Conservation (phyloP, 2,888 invertebrate genomes). For the Drosophila trichaetosa region DNA sequence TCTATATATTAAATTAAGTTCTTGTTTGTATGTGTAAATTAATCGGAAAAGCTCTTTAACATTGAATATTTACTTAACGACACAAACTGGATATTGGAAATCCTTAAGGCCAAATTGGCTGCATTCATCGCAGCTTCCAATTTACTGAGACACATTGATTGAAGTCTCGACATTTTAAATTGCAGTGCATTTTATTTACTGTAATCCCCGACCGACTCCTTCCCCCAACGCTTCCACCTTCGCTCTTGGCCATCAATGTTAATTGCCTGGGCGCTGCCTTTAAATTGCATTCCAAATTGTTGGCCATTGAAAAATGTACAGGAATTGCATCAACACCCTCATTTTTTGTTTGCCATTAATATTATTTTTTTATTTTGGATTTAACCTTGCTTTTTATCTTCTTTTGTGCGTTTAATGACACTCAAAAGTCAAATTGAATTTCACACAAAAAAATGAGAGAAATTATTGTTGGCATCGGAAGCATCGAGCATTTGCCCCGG, state of each 20-base stretch:
- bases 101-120: constrained; percentile 6
- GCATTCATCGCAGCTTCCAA: constrained; percentile 23
- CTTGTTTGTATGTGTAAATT: neutral
- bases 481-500: constrained; percentile 14
- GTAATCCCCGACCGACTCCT: neutral
- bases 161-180: constrained; percentile 60
- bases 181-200: constrained; percentile 47
- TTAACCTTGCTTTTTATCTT: constrained; percentile 3
- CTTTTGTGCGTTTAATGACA: constrained; percentile 47
- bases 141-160: constrained; percentile 57
- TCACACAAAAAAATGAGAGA: constrained; percentile 27
- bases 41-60: neutral
- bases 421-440: constrained; percentile 70
- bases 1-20: neutral
- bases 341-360: constrained; percentile 16
- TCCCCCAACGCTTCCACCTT: neutral
- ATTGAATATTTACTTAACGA: neutral
- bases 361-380: constrained; percentile 2
- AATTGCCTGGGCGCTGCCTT: constrained; percentile 56
- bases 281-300: constrained; percentile 59
- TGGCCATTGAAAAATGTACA: constrained; percentile 46
- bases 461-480: constrained; percentile 35
- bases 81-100: neutral
- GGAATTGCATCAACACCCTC: constrained; percentile 62
- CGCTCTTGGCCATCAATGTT: constrained; percentile 56